phyloP scores from a whole-genome alignment of 1,140 invertebrate species.

The Temnothorax nylanderi region DNA sequence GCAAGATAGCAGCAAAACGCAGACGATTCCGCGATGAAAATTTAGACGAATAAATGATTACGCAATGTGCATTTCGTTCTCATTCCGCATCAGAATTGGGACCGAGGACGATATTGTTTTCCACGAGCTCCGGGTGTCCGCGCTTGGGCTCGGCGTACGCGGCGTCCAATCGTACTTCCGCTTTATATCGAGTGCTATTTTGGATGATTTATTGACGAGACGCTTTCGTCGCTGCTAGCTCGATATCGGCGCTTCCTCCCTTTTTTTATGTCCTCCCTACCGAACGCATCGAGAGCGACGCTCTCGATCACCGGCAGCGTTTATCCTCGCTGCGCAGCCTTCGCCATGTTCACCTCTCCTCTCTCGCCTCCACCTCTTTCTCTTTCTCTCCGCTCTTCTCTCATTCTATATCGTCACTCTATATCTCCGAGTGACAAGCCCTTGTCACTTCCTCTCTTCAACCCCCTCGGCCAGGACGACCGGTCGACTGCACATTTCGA shows the following conservation, averaged over 20 bases:
- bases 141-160: conserved; percentile 32
- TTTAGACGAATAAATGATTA: conserved; percentile 28
- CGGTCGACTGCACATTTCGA: conserved; percentile 55
- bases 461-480: conserved; percentile 17
- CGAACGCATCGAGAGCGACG: conserved; percentile 52
- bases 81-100: not conserved
- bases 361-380: not conserved
- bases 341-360: conserved; percentile 48
- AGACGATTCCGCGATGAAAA: conserved; percentile 15
- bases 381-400: conserved; percentile 34
- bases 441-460: conserved; percentile 68
- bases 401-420: conserved; percentile 60
- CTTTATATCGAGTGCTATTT: conserved; percentile 71
- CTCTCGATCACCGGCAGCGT: conserved; percentile 70
- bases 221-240: conserved; percentile 65
- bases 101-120: conserved; percentile 56
- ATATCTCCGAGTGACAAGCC: conserved; percentile 57
- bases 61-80: conserved; percentile 5
- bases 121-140: conserved; percentile 15
- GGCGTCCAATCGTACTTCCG: conserved; percentile 65
- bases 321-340: conserved; percentile 71
- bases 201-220: conserved; percentile 74
- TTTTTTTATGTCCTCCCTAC: conserved; percentile 61
- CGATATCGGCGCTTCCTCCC: conserved; percentile 67
- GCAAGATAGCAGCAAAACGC: not conserved